Evolutionary conservation across 2,888 invertebrate genomes (phyloP).

Genomic region (Notodonta ziczac): DNA sequence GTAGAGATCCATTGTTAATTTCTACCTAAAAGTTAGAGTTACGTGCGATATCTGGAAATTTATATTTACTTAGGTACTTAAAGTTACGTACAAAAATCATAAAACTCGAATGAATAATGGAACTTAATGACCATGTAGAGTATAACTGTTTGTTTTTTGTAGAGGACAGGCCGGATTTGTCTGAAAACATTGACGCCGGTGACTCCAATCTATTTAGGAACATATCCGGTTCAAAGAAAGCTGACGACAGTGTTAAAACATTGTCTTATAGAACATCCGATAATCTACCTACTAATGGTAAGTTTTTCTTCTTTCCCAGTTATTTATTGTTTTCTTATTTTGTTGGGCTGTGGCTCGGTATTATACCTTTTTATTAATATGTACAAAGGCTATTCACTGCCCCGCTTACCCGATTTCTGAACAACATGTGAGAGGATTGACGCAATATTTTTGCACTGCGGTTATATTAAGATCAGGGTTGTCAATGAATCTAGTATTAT

Average conservation of each 20-base stretch:
- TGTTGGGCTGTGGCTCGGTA: not conserved
- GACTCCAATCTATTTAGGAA: conserved; percentile 59
- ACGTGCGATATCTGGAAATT: too few relatives aligned
- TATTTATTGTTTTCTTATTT: not conserved
- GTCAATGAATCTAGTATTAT: not conserved
- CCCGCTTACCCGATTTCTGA: not conserved
- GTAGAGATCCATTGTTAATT: not conserved
- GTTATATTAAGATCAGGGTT: not conserved
- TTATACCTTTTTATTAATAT: too few relatives aligned
- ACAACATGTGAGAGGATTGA: not conserved
- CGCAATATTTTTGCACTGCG: not conserved
- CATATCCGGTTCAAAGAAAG: conserved; percentile 38
- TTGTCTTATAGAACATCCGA: conserved; percentile 63
- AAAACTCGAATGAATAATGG: too few relatives aligned
- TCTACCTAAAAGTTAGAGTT: too few relatives aligned
- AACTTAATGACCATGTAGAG: too few relatives aligned
- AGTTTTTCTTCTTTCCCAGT: conserved; percentile 3
- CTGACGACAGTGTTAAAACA: conserved; percentile 51
- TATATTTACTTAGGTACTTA: too few relatives aligned
- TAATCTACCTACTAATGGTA: conserved; percentile 19
- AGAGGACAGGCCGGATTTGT: conserved; percentile 70
- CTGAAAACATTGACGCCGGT: conserved; percentile 25
- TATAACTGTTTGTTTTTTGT: conserved; percentile 35
- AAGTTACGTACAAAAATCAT: too few relatives aligned
- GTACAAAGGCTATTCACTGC: not conserved